Evolutionary conservation across 35 echinoderm and acorn worm species (phyloP), one percentile per base, ranked within the genome.

Genomic region (Chiridota heheva): DNA sequence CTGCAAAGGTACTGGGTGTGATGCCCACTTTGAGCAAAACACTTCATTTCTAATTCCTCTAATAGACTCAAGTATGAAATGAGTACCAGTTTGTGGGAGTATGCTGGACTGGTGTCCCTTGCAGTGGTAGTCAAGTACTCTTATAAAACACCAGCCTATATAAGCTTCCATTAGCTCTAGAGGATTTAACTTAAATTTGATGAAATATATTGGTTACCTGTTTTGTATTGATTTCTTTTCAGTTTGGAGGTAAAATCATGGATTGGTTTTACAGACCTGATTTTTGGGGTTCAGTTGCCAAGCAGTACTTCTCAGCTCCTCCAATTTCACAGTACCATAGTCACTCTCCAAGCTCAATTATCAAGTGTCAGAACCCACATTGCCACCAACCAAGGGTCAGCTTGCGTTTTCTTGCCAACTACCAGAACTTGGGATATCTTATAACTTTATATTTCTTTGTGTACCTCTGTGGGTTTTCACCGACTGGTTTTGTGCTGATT

Each of bases 381-480:
- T 8, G 60, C 38, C 84, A 26, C 58, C 27, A 29, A 48, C 95
- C 95, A 17, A 55, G 95, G 32, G 47, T 98, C 13, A 92, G 95
- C 67, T 69, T 97, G 17, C 78, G 95, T 58, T 98, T 86, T 46
- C 61, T 92, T 33, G 95, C 84, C 27, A 91, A 76, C 27, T 91
- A 98, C 57, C 85, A 71, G 40, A 89, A 61, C 4, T 44, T 96
- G 7, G 44, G 42, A 13, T 90, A 86, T 38, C 25, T 78, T 38
- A n/a, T 87, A 0, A 5, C 45, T 0, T 32, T 70, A 15, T 40
- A 78, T 5, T 44, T 69, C 5, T 57, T 78, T 17, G 60, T 38
- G 7, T 78, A 78, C 29, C 38, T 77, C 15, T 45, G 70, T 36
- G 81, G 68, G 42, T 84, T 84, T 43, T 84, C 81, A n/a, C 29